Evolutionary conservation across 2,888 invertebrate species (phyloP).

Genomic region (Coenonympha arcania): DNA sequence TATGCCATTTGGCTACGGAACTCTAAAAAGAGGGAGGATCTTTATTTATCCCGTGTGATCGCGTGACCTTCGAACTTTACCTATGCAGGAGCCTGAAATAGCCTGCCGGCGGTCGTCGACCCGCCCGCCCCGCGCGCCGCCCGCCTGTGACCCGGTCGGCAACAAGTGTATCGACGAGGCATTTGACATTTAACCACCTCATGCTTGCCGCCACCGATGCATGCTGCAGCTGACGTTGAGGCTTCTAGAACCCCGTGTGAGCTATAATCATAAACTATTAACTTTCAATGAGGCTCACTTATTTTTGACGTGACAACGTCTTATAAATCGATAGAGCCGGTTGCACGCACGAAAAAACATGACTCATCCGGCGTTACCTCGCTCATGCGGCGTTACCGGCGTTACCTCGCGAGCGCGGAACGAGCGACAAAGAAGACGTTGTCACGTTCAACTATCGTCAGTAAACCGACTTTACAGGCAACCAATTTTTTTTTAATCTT

Average conservation of each 20-base stretch:
- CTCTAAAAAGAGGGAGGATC: slow-evolving; percentile 12
- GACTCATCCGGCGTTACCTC: too few species aligned
- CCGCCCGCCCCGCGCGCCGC: slow-evolving; percentile 39
- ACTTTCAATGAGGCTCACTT: background rate
- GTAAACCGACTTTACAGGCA: too few species aligned
- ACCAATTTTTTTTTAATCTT: too few species aligned
- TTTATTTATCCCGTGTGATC: slow-evolving; percentile 23
- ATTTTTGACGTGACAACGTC: too few species aligned
- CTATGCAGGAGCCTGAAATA: slow-evolving; percentile 59
- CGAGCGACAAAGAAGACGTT: too few species aligned
- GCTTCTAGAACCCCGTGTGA: background rate
- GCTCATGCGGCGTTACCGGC: too few species aligned
- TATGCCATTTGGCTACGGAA: too few species aligned
- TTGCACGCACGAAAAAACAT: too few species aligned
- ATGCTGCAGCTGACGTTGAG: slow-evolving; percentile 6
- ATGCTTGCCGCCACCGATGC: slow-evolving; percentile 2
- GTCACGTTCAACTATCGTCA: too few species aligned
- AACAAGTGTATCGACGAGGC: slow-evolving; percentile 70
- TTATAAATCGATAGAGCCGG: too few species aligned
- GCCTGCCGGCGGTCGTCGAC: slow-evolving; percentile 59
- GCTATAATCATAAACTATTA: background rate
- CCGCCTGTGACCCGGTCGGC: slow-evolving; percentile 63
- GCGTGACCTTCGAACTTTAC: slow-evolving; percentile 60
- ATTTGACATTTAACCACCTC: slow-evolving; percentile 63
- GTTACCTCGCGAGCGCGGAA: too few species aligned